Conservation (phyloP, 2,888 invertebrate species). For the Muschampia plurimacula region DNA sequence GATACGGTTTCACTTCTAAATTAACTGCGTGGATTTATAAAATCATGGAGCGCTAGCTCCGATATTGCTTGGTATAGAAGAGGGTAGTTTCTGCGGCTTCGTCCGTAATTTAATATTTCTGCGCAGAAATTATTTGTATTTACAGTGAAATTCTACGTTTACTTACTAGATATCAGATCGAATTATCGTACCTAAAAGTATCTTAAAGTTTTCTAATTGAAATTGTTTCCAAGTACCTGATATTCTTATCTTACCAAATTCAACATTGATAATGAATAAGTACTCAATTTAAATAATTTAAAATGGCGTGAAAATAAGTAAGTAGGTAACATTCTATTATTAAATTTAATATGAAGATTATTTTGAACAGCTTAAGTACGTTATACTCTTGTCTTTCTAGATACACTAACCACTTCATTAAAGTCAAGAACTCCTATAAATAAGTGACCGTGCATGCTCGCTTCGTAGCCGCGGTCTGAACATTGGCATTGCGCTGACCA, state of each 20-base stretch:
- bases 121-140: conserved; percentile 14
- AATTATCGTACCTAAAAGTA: background rate
- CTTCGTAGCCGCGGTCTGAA: no score
- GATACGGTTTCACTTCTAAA: conserved; percentile 66
- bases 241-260: background rate
- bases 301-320: background rate
- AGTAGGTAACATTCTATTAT: no score
- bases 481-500: no score
- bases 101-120: conserved; percentile 27
- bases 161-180: background rate
- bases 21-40: conserved; percentile 40
- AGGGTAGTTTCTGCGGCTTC: conserved; percentile 28
- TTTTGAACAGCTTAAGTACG: no score
- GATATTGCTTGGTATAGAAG: background rate
- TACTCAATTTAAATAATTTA: no score
- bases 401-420: background rate
- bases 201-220: background rate
- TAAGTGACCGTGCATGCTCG: background rate
- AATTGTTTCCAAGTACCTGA: background rate
- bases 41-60: conserved; percentile 15
- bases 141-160: background rate
- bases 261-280: background rate
- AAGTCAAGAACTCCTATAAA: background rate
- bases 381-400: no score
- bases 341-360: no score